Evolutionary conservation across 2,113 vertebrate genomes (phyloP).

Genomic region (Sceloporus tristichus): DNA sequence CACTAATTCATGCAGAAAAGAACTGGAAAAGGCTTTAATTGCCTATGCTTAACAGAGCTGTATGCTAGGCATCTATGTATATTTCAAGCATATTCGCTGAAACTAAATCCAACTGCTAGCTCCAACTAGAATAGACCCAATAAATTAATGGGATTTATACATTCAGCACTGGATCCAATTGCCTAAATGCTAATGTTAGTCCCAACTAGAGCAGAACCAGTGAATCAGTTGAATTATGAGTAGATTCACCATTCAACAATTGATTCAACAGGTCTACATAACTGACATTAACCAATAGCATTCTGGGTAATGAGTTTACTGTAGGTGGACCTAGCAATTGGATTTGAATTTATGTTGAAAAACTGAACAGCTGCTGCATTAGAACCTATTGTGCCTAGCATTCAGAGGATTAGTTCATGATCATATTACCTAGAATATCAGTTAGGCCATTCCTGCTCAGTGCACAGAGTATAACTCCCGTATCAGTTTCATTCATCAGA

Average conservation of each 20-base stretch:
- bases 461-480: not conserved
- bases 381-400: not conserved
- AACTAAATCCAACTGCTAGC: not conserved
- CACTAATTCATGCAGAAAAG: not conserved
- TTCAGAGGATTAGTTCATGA: not conserved
- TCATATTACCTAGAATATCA: not conserved
- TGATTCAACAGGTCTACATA: no score
- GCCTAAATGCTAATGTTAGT: no score
- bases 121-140: no score
- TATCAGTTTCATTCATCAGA: not conserved
- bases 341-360: not conserved
- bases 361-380: not conserved
- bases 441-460: not conserved
- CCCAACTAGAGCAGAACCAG: no score
- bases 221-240: no score
- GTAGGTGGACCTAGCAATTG: no score
- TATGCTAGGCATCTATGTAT: not conserved
- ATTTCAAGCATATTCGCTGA: not conserved
- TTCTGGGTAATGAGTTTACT: no score
- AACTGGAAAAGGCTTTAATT: rapidly evolving
- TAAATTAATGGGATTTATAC: no score
- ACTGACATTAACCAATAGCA: no score
- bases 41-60: not conserved
- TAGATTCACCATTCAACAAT: no score
- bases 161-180: no score